Percentiles rank a stretch among this genome's conserved stretches.
phyloP scores from a whole-genome alignment of 2,888 invertebrate species.

The Drosophila nr. fundita region DNA sequence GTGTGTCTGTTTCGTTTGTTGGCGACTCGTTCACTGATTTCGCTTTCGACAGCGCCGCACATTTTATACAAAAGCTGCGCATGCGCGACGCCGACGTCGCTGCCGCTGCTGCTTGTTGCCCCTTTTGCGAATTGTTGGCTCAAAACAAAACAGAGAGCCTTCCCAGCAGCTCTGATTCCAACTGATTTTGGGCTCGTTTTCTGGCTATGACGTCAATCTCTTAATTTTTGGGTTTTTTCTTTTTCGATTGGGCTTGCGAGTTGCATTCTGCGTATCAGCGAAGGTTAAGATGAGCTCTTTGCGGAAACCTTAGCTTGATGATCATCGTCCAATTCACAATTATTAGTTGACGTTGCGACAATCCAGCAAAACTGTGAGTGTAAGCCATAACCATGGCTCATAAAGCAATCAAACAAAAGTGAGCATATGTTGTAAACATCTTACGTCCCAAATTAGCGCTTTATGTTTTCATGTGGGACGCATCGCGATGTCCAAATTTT shows the following conservation, averaged over 20 bases:
- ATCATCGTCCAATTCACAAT: constrained; percentile 2
- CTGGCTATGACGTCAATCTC: constrained; percentile 52
- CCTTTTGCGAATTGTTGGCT: constrained; percentile 68
- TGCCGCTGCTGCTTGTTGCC: constrained; percentile 2
- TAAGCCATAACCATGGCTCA: constrained; percentile 40
- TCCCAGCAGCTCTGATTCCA: constrained; percentile 17
- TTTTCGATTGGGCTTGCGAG: constrained; percentile 5
- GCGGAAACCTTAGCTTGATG: constrained; percentile 50
- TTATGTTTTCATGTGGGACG: constrained; percentile 60
- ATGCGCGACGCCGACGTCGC: constrained; percentile 53
- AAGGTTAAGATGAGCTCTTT: constrained; percentile 46
- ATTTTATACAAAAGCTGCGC: constrained; percentile 81
- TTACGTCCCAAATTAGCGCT: constrained; percentile 63
- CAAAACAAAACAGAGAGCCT: constrained; percentile 63
- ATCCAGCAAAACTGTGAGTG: constrained; percentile 23
- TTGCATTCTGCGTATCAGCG: constrained; percentile 69
- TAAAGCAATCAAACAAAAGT: constrained; percentile 27
- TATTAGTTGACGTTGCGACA: constrained; percentile 36
- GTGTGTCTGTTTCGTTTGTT: constrained; percentile 60
- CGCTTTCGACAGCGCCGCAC: constrained; percentile 65
- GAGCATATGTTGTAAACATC: constrained; percentile 54
- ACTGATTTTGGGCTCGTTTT: constrained; percentile 25
- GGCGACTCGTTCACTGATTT: constrained; percentile 81
- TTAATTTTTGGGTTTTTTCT: constrained; percentile 43
- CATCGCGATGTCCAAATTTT: constrained; percentile 52